Evolutionary conservation across 2,113 vertebrate genomes (phyloP).

Genomic region (Salvelinus namaycush): DNA sequence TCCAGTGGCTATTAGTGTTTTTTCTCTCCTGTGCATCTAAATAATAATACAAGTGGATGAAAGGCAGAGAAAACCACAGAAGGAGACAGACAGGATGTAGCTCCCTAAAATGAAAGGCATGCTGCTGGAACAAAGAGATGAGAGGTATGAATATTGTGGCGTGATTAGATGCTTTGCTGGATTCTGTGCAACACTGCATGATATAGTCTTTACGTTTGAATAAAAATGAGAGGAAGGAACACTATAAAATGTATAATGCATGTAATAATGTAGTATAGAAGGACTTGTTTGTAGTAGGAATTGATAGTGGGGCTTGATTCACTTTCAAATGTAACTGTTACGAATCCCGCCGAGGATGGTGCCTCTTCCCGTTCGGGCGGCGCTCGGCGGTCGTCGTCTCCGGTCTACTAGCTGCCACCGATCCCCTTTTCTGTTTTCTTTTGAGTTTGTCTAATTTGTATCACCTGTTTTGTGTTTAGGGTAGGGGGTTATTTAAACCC

Average conservation of each 20-base stretch:
- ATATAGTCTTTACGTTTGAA: neutral
- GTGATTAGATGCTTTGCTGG: constrained; percentile 33
- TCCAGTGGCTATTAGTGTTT: constrained; percentile 36
- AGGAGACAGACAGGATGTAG: constrained; percentile 35
- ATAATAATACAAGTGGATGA: constrained; percentile 52
- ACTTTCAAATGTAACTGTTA: too few relatives aligned
- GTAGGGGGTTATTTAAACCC: too few relatives aligned
- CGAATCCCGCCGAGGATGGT: too few relatives aligned
- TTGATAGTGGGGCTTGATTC: too few relatives aligned
- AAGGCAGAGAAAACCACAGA: constrained; percentile 32
- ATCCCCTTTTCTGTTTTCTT: too few relatives aligned
- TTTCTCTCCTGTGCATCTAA: constrained; percentile 36
- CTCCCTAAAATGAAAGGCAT: constrained; percentile 44
- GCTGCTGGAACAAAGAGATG: constrained; percentile 31
- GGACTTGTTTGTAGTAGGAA: too few relatives aligned
- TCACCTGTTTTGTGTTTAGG: too few relatives aligned
- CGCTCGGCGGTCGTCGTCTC: too few relatives aligned
- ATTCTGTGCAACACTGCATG: neutral
- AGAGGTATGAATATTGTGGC: constrained; percentile 31
- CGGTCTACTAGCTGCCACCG: too few relatives aligned
- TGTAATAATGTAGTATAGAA: too few relatives aligned
- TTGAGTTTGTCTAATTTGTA: too few relatives aligned
- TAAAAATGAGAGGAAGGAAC: neutral
- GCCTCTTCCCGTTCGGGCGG: too few relatives aligned
- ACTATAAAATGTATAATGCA: neutral